Conservation (phyloP, 2,888 invertebrate species). For the Poecilobothrus nobilitatus region DNA sequence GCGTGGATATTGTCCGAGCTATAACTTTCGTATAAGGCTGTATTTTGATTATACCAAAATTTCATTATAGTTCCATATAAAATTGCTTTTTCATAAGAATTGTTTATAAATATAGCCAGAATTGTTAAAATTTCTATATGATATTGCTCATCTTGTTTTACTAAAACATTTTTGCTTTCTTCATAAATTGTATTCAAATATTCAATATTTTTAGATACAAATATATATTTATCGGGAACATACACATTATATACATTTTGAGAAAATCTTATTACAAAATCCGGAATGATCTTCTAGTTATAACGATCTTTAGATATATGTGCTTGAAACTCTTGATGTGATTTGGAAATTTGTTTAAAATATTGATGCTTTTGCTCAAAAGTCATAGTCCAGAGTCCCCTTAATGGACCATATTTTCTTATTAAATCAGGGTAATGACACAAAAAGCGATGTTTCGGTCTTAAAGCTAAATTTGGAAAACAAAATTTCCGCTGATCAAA, state of each 20-base stretch:
- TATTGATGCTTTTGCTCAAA: conserved; percentile 29
- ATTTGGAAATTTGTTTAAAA: conserved; percentile 24
- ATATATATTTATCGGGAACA: not conserved
- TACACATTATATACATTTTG: conserved; percentile 7
- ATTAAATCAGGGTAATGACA: conserved; percentile 21
- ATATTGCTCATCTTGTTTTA: not conserved
- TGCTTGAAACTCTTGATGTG: conserved; percentile 13
- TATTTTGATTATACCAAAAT: conserved; percentile 12
- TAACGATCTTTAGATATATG: conserved; percentile 2
- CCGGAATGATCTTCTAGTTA: not conserved
- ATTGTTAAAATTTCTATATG: conserved; percentile 8
- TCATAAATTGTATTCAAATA: conserved; percentile 9
- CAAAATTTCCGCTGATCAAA: conserved; percentile 15
- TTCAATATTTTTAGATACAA: conserved; percentile 5
- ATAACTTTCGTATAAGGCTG: conserved; percentile 9
- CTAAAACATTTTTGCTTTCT: conserved; percentile 5
- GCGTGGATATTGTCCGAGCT: not conserved
- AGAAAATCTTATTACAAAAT: not conserved
- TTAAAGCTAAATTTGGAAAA: conserved; percentile 18
- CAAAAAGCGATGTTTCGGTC: conserved; percentile 23
- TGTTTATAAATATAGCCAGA: conserved; percentile 9
- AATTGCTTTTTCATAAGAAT: conserved; percentile 7
- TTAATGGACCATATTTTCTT: conserved; percentile 19
- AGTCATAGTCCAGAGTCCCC: conserved; percentile 20
- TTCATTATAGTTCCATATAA: conserved; percentile 10